Evolutionary conservation across 2,888 invertebrate genomes (phyloP), one percentile per base, ranked within the genome.

Genomic region (Drosophila anomalata): DNA sequence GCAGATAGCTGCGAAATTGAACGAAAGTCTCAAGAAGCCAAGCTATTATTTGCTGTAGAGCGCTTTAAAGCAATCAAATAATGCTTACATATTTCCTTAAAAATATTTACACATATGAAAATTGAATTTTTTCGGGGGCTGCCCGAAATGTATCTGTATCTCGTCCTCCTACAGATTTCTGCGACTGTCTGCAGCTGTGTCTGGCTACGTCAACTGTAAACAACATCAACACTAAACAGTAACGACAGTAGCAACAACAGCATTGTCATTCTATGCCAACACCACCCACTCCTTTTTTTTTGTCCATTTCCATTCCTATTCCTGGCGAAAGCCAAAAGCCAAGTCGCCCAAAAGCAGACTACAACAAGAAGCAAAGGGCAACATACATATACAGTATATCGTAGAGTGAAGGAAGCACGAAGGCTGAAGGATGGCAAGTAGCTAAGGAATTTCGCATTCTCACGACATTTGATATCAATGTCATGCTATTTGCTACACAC

Each of bases 161-260:
- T 17, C 17, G 17, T 17, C 17, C 17, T 39, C 17, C 17, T 9
- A 5, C 60, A 57, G 67, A 63, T 57, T 48, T 44, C 11, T 51
- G 63, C 66, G 56, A 56, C 78, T 86, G 82, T 86, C 84, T 83
- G 73, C 85, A 77, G 76, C 81, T 80, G 79, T 81, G 83, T 80
- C 83, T 84, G 84, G 69, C 70, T 77, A 77, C 80, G 87, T 87
- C 87, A 87, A 81, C 87, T 84, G 87, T 83, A 87, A 87, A 79
- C 84, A 86, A 80, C 78, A 78, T 76, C 73, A 77, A 74, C 72
- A 81, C 52, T 61, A 63, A 67, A 12, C 42, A 50, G 42, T 51
- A 54, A 42, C 53, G 58, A 41, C 68, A 68, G 65, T 65, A 61
- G 61, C 58, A 59, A 42, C 58, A 29, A 31, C 69, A 56, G 60